Evolutionary conservation across 2,888 invertebrate species (phyloP).

Genomic region (Morinoia aosen): DNA sequence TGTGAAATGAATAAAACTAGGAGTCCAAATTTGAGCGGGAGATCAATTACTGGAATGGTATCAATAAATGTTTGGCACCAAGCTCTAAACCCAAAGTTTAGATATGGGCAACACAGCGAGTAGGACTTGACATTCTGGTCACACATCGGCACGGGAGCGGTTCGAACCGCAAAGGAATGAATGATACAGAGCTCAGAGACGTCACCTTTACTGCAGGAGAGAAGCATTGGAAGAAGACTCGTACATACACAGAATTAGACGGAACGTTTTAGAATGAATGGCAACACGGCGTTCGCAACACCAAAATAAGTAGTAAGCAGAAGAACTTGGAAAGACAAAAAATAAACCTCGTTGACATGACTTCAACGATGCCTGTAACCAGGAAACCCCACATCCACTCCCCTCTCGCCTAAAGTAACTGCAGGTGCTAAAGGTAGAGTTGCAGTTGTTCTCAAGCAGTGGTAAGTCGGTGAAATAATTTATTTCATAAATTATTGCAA

Average conservation of each 20-base stretch:
- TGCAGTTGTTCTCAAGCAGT: neutral
- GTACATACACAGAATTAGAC: neutral
- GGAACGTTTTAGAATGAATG: neutral
- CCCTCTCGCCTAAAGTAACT: neutral
- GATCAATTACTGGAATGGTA: no score
- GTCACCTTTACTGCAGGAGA: neutral
- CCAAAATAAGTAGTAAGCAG: neutral
- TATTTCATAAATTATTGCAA: neutral
- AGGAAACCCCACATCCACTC: neutral
- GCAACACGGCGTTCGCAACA: neutral
- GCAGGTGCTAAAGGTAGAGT: neutral
- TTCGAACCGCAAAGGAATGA: neutral
- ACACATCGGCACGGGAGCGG: neutral
- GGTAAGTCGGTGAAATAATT: neutral
- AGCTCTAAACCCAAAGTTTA: neutral
- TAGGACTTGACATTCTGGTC: neutral
- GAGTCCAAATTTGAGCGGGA: no score
- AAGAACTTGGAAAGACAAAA: neutral
- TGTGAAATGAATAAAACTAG: no score
- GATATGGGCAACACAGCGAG: neutral
- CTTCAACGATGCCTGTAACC: neutral
- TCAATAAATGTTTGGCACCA: no score
- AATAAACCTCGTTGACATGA: neutral
- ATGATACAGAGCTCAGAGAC: neutral
- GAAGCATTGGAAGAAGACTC: neutral